Conservation (phyloP, 1,140 invertebrate species). For the Eueides isabella region DNA sequence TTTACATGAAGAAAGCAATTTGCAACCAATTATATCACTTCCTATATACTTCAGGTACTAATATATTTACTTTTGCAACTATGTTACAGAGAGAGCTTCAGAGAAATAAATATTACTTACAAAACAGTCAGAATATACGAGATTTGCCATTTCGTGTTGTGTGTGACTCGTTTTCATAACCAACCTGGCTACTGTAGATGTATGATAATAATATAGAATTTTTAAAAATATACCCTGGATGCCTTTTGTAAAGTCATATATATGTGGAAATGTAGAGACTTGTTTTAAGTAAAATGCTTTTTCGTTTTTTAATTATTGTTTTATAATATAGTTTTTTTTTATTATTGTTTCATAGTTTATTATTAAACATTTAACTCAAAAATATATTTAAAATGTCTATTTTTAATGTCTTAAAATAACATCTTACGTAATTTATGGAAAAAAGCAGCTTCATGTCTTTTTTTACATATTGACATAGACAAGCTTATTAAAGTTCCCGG, state of each 20-base stretch:
- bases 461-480: too few relatives aligned
- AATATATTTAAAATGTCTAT: too few relatives aligned
- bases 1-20: too few relatives aligned
- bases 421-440: too few relatives aligned
- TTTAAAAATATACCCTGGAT: constrained; percentile 2
- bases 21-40: too few relatives aligned
- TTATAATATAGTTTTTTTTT: too few relatives aligned
- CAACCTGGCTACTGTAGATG: neutral
- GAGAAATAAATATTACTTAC: constrained; percentile 14
- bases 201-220: neutral
- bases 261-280: neutral
- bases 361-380: too few relatives aligned
- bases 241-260: neutral
- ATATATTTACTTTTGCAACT: neutral
- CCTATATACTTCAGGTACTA: too few relatives aligned
- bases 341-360: too few relatives aligned
- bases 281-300: neutral
- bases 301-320: neutral
- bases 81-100: neutral
- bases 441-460: too few relatives aligned
- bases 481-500: too few relatives aligned
- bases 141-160: constrained; percentile 12
- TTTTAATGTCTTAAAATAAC: too few relatives aligned
- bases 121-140: constrained; percentile 12
- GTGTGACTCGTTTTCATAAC: constrained; percentile 9